Base-by-base conservation (phyloP, 2,888 invertebrate genomes). In the Tenthredo livida region DNA sequence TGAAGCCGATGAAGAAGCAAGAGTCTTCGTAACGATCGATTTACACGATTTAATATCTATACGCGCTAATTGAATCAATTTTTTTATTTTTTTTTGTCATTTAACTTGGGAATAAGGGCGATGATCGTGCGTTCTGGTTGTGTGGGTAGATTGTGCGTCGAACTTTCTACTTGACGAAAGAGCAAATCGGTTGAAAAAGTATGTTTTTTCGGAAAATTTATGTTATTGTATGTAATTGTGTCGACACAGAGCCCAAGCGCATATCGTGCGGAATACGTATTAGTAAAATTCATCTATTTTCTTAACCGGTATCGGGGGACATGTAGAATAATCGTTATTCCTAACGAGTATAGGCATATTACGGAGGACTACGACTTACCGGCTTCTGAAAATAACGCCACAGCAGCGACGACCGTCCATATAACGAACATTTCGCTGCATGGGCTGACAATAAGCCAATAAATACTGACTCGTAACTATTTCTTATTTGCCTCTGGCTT, bases 341-440 rank as follows among this genome's bases (percentile, higher is more conserved):
- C 33, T 12, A 33, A 50, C 77, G 12, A 77, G 77, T 77, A 21
- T 21, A 9, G 15, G 29, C 2, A 17, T 54, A 54, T 50, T n/a
- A 29, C 47, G 33, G 33, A 21, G n/a, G 25, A 47, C 25, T 54
- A 9, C 15, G 9, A 87, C 90, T 88, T 87, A 91, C 91, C 90
- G 73, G 87, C 87, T 80, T 87, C 87, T 73, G 87, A 86, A 61
- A 89, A 87, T 83, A 90, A 90, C 77, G 88, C 85, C 86, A 87
- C 85, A 85, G 88, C 85, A 85, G 88, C 87, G 86, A 90, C 86
- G 87, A 89, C 84, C 87, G 85, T 88, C 87, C 88, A 87, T 85
- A 88, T 86, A 86, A 86, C 87, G 84, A 89, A 89, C 91, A 91
- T 91, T 86, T 89, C 91, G 90, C 88, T 90, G 88, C 91, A 91